Evolutionary conservation across 2,113 vertebrate species (phyloP), one percentile per base, ranked within the genome.

Genomic region (Notiomystis cincta): DNA sequence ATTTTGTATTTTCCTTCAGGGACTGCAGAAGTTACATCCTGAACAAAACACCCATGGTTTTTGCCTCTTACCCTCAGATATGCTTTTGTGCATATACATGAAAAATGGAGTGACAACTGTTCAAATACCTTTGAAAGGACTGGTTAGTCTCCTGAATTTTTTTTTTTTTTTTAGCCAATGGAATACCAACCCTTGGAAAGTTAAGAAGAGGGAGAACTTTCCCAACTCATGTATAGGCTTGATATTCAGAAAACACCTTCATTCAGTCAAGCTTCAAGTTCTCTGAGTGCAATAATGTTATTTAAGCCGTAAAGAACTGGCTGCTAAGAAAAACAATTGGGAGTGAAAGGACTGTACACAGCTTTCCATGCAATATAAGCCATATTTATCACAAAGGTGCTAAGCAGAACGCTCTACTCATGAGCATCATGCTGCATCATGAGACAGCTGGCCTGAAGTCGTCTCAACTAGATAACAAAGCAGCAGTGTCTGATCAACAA

Each of bases 401-500:
- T 83, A 83, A 88, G 56, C 5, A 67, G 60, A 93, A 82, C 67
- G 81, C 70, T 87, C 57, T 24, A 9, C 31, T 91, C 56, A 57
- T 19, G 42, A 87, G 31, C 48, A 86, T 31, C 64, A 92, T 7
- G 62, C 84, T 95, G 78, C 93, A 97, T 37, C 76, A 87, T n/a
- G 48, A 69, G 54, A 48, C 6, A 96, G 91, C 89, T 82, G 56
- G 87, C 40, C 51, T 82, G 47, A 81, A 37, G 87, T 33, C 15
- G 20, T 35, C 83, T 70, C 73, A 94, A 87, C 82, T 80, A 42
- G 11, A 23, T 56, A 87, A 97, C 90, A 98, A 96, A 94, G 93
- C 83, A 79, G 90, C 75, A 96, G 94, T 94, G 95, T 96, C 89
- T 91, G 82, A 97, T 54, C 38, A 94, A 92, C 89, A 89, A 91